Conservation (phyloP, 2,888 invertebrate genomes). For the Eupithecia abbreviata region DNA sequence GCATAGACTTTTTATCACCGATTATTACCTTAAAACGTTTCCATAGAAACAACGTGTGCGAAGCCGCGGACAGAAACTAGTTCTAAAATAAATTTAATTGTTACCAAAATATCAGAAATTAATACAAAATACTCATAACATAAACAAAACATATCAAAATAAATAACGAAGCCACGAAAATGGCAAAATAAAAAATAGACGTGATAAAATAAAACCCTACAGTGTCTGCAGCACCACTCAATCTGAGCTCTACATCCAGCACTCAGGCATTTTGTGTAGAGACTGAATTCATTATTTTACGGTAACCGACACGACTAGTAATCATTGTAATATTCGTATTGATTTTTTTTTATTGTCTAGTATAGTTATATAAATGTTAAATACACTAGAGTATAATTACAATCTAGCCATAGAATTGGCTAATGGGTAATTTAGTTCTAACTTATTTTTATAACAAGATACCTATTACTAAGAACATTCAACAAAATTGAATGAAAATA, state of each 20-base stretch:
- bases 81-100: background rate
- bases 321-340: background rate
- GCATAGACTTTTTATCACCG: no score
- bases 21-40: no score
- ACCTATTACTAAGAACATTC: no score
- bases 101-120: background rate
- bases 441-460: no score
- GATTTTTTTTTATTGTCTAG: no score
- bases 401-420: no score
- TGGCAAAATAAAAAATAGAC: background rate
- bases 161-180: background rate
- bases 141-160: background rate
- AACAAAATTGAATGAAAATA: no score
- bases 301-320: background rate
- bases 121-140: background rate
- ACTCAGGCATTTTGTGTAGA: constrained; percentile 6
- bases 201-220: background rate
- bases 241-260: background rate
- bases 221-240: background rate
- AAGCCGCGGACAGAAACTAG: background rate
- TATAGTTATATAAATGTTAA: no score
- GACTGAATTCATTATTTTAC: background rate
- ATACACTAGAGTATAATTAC: no score
- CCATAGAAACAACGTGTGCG: background rate
- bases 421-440: no score